Evolutionary conservation across 2,113 vertebrate genomes (phyloP).

Genomic region (Sapajus apella): DNA sequence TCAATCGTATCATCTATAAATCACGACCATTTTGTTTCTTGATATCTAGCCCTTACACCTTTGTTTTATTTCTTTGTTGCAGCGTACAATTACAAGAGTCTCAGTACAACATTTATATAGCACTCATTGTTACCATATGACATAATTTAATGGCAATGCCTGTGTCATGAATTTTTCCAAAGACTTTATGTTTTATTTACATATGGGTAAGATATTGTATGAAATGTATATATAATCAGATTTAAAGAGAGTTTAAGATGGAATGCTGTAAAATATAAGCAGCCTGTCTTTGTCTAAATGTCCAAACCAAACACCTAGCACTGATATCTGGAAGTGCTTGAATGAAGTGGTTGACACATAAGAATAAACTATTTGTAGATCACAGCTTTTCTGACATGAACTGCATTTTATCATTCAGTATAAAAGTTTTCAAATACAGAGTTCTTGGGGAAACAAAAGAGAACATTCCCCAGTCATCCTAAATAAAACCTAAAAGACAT

Average conservation of each 20-base stretch:
- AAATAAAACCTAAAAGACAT: slow-evolving; percentile 37
- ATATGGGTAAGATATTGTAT: slow-evolving; percentile 35
- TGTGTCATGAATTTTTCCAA: slow-evolving; percentile 28
- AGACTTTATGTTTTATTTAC: slow-evolving; percentile 54
- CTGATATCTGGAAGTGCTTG: slow-evolving; percentile 43
- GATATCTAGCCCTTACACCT: background rate
- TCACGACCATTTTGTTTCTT: background rate
- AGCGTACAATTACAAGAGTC: background rate
- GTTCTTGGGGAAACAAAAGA: slow-evolving; percentile 29
- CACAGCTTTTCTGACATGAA: slow-evolving; percentile 46
- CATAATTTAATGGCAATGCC: slow-evolving; percentile 37
- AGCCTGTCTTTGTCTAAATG: slow-evolving; percentile 45
- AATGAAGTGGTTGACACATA: slow-evolving; percentile 52
- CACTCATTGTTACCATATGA: background rate
- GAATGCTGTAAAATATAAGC: slow-evolving; percentile 43
- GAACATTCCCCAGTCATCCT: slow-evolving; percentile 8
- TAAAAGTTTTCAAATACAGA: slow-evolving; percentile 65
- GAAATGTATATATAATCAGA: slow-evolving; percentile 53
- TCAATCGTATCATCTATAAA: background rate
- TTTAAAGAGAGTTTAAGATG: slow-evolving; percentile 35
- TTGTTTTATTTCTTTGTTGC: background rate
- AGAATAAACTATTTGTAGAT: slow-evolving; percentile 61
- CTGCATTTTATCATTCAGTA: slow-evolving; percentile 50
- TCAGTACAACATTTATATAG: background rate
- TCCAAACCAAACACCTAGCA: slow-evolving; percentile 59